Evolutionary conservation across 2,797 vertebrate species (phyloP).

Genomic region (Cuculus canorus): DNA sequence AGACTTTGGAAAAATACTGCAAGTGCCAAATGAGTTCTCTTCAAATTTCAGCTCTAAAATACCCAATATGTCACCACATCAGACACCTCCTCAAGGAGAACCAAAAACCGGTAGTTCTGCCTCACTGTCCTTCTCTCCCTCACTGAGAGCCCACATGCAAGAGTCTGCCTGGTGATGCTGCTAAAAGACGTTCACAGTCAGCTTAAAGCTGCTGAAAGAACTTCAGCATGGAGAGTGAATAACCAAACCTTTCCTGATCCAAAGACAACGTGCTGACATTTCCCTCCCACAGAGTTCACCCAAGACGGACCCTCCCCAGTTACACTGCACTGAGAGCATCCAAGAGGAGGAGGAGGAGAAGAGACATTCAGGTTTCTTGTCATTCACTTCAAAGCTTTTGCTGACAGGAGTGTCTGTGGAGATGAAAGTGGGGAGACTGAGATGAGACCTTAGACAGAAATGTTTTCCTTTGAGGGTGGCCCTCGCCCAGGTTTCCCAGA

Average conservation of each 20-base stretch:
- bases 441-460: no score
- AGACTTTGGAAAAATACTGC: constrained; percentile 19
- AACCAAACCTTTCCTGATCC: background rate
- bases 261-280: background rate
- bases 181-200: background rate
- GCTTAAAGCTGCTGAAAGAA: background rate
- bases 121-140: background rate
- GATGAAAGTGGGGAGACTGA: no score
- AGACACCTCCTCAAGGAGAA: constrained; percentile 5
- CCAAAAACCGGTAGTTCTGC: background rate
- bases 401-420: background rate
- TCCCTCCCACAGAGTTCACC: background rate
- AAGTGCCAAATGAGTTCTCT: constrained; percentile 24
- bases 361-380: background rate
- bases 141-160: background rate
- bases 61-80: background rate
- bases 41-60: background rate
- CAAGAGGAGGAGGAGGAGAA: background rate
- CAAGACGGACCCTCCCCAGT: background rate
- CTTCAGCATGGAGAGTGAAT: background rate
- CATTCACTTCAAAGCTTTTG: constrained; percentile 8
- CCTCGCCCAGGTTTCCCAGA: no score
- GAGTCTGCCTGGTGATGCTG: background rate
- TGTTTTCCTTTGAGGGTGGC: no score
- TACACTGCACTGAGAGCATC: constrained; percentile 62